These are phyloP conservation scores for Drosophila mulleri DNA, from an alignment of 2,888 invertebrate species.

Conservation along the genomic window DNA sequence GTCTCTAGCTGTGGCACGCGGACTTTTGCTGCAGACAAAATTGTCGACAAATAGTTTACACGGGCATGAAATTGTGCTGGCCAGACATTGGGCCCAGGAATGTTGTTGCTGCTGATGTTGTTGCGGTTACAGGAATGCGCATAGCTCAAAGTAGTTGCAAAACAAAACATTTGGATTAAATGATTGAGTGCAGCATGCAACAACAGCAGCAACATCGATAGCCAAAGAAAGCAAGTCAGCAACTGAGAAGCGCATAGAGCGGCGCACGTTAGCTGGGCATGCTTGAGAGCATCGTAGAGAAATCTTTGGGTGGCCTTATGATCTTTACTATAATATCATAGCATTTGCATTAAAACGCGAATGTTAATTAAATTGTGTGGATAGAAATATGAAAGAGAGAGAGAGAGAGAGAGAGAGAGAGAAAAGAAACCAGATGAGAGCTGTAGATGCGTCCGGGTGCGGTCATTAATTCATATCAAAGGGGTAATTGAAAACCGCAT, in stretches of 20 bases:
- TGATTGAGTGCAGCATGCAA: conserved; percentile 69
- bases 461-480: conserved; percentile 78
- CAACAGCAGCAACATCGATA: conserved; percentile 1
- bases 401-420: too few species aligned
- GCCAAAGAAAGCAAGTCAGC: conserved; percentile 37
- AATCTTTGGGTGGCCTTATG: conserved; percentile 30
- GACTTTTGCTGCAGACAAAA: conserved; percentile 82
- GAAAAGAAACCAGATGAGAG: neutral
- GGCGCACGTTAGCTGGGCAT: conserved; percentile 7
- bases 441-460: conserved; percentile 25
- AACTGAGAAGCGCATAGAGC: conserved; percentile 24
- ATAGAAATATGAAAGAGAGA: conserved; percentile 19
- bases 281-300: conserved; percentile 30
- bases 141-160: conserved; percentile 59
- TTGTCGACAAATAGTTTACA: conserved; percentile 85
- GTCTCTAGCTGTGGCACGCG: conserved; percentile 61
- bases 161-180: conserved; percentile 65
- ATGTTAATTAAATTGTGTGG: conserved; percentile 64
- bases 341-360: conserved; percentile 12
- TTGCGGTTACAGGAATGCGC: conserved; percentile 62
- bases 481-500: conserved; percentile 80
- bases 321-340: neutral
- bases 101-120: conserved; percentile 63
- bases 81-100: conserved; percentile 53
- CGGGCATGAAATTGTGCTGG: conserved; percentile 82